phyloP scores from a whole-genome alignment of 2,797 vertebrate species.

The Mycteria americana region DNA sequence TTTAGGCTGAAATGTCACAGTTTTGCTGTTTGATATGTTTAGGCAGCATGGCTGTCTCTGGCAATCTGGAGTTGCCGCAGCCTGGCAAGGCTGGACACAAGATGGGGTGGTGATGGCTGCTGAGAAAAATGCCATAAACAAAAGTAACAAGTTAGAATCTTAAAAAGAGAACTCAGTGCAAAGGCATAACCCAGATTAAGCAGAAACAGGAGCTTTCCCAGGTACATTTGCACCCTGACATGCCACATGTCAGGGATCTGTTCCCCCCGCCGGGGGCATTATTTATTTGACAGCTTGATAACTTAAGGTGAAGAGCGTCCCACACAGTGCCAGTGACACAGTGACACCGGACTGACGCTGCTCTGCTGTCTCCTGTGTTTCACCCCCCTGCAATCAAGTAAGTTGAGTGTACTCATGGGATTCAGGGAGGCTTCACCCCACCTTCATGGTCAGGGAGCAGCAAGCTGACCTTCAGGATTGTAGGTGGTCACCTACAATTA shows the following conservation, averaged over 20 bases:
- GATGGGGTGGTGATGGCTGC: background rate
- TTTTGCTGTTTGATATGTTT: background rate
- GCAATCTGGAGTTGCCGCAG: background rate
- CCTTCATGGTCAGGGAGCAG: background rate
- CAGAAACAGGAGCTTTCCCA: background rate
- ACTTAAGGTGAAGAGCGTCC: background rate
- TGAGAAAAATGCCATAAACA: background rate
- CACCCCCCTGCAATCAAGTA: background rate
- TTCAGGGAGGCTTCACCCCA: background rate
- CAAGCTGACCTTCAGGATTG: background rate
- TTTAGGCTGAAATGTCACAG: background rate
- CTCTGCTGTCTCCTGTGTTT: background rate
- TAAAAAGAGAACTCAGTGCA: fast-evolving
- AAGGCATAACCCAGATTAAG: background rate
- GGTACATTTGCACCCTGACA: background rate
- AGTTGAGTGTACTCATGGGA: background rate
- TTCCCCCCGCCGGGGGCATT: fast-evolving
- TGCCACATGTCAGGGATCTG: background rate
- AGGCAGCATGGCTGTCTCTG: background rate
- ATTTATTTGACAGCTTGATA: background rate
- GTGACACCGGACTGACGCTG: background rate
- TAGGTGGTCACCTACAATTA: no score
- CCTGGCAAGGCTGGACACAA: background rate
- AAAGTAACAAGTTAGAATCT: background rate
- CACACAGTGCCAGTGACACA: no score